Conservation (phyloP, 2,888 invertebrate species). For the Zaprionus bogoriensis region DNA sequence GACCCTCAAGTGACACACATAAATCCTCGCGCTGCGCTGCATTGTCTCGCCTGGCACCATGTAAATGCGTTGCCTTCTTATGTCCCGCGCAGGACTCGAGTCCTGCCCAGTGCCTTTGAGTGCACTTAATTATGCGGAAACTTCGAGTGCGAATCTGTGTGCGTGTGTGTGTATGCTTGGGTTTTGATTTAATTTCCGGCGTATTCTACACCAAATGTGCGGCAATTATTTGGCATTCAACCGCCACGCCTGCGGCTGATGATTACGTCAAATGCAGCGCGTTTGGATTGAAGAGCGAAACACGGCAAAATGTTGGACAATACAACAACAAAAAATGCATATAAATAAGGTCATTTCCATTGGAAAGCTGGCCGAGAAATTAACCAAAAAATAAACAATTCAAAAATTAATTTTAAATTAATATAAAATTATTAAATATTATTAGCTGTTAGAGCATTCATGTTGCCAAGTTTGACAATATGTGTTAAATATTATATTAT, state of each 20-base stretch:
- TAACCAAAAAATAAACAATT: no score
- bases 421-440: no score
- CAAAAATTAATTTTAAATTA: no score
- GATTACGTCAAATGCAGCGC: slow-evolving; percentile 63
- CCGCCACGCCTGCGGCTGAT: slow-evolving; percentile 55
- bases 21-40: slow-evolving; percentile 49
- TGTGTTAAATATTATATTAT: no score
- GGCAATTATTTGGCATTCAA: slow-evolving; percentile 53
- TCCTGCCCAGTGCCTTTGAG: slow-evolving; percentile 49
- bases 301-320: no score
- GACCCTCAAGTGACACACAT: slow-evolving; percentile 78
- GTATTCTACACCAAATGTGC: slow-evolving; percentile 65
- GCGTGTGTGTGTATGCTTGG: background rate
- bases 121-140: slow-evolving; percentile 73
- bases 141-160: slow-evolving; percentile 26
- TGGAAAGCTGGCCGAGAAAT: no score
- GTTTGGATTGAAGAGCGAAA: background rate
- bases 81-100: slow-evolving; percentile 21
- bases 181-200: slow-evolving; percentile 47
- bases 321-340: no score
- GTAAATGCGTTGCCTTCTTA: background rate
- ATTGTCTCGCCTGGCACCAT: slow-evolving; percentile 26
- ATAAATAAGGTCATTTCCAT: no score
- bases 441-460: no score
- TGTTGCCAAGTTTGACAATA: no score